Percentiles rank a stretch among this genome's conserved stretches.
Conservation (phyloP, 2,113 vertebrate genomes). For the Herpailurus yagouaroundi region DNA sequence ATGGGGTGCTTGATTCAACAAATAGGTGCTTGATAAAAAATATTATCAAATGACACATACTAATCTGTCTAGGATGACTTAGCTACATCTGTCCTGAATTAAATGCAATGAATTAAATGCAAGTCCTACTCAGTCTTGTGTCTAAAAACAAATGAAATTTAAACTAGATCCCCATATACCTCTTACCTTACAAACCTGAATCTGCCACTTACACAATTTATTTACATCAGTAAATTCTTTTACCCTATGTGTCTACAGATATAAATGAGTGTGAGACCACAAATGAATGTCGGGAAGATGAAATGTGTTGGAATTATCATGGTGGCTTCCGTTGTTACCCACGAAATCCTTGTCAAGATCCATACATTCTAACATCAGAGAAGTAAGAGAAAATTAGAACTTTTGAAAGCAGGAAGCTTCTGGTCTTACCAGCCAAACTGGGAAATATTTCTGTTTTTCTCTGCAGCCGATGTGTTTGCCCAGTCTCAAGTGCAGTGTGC, state of each 20-base stretch:
- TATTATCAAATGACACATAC: background rate
- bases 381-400: constrained; percentile 88
- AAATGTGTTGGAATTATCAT: constrained; percentile 98
- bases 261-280: constrained; percentile 97
- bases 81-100: constrained; percentile 24
- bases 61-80: constrained; percentile 4
- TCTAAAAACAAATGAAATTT: constrained; percentile 43
- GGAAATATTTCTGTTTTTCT: constrained; percentile 58
- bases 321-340: constrained; percentile 98
- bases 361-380: constrained; percentile 93
- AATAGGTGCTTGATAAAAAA: background rate
- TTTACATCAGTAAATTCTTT: constrained; percentile 36
- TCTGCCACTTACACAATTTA: background rate
- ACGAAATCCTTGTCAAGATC: constrained; percentile 95
- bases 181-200: constrained; percentile 31
- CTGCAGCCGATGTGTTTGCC: constrained; percentile 95
- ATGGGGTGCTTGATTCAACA: too few relatives aligned
- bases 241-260: constrained; percentile 85
- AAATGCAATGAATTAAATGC: constrained; percentile 30
- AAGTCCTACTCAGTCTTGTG: background rate
- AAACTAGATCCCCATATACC: background rate
- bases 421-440: background rate
- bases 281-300: constrained; percentile 94
- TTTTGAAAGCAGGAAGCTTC: constrained; percentile 17
- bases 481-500: constrained; percentile 88